Evolutionary conservation across 2,888 invertebrate genomes (phyloP), one percentile per base, ranked within the genome.

Genomic region (Coecobrya sp.): DNA sequence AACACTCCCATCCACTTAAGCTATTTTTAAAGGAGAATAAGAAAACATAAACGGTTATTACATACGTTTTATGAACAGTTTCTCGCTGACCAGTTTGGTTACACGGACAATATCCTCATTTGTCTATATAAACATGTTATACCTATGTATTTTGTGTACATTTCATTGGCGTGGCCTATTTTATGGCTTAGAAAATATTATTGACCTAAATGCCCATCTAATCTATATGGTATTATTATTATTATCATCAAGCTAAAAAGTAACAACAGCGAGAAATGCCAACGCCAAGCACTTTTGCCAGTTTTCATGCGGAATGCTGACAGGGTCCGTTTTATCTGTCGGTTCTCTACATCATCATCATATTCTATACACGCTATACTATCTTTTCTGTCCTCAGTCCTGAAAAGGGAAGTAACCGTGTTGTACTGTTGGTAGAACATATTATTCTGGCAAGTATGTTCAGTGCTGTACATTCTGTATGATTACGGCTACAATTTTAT

Each of bases 281-380:
- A 65, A 55, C 59, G 55, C 36, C 55, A 81, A 59, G 30, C 10
- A 45, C 19, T 81, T 81, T 55, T 55, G 0, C 42, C 13, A 1
- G 25, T 81, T 81, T 55, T 45, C 59, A 81, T 27, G 25, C 65
- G 7, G 59, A 59, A 59, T 27, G 65, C 65, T 65, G 65, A 65
- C 65, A 65, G 11, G 25, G 27, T 11, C 13, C 10, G 27, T 65
- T 65, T 65, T 65, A 19, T 55, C 55, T 55, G 55, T 55, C 7
- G 25, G 65, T 65, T 65, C 19, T 19, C 19, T 5, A 59, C 59
- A 19, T 59, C 65, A 65, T 59, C 19, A 59, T 59, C 19, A 19
- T 59, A 55, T 13, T 19, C 22, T n/a, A n/a, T n/a, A n/a, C n/a
- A n/a, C 36, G 7, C 36, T 7, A 7, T 36, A 36, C 3, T 36